phyloP scores from a whole-genome alignment of 2,113 vertebrate genomes.

The Mobula hypostoma region DNA sequence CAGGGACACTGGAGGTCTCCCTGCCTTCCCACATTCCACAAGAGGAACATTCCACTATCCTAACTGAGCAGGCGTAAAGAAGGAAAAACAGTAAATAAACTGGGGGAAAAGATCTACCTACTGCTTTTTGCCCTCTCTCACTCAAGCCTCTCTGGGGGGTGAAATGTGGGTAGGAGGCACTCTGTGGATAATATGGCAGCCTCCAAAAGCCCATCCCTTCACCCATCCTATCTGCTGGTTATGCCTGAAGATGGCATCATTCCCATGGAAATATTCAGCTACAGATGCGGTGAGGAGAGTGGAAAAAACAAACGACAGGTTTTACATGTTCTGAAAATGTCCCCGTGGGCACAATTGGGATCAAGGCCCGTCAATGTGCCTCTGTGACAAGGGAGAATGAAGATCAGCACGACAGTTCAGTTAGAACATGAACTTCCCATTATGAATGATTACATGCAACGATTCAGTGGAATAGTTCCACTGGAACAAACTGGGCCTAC shows the following conservation, averaged over 20 bases:
- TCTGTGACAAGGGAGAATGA: neutral
- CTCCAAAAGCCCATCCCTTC: too few species aligned
- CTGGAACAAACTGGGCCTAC: neutral
- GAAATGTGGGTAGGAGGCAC: too few species aligned
- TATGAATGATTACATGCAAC: neutral
- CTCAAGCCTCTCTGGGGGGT: neutral
- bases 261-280: neutral
- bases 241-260: neutral
- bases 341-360: neutral
- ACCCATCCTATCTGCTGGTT: neutral
- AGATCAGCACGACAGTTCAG: neutral
- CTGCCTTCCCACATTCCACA: too few species aligned
- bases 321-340: neutral
- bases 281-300: neutral
- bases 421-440: neutral
- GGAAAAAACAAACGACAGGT: neutral
- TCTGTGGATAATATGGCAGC: too few species aligned
- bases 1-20: too few species aligned
- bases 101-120: too few species aligned
- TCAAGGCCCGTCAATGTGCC: neutral
- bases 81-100: too few species aligned
- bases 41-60: too few species aligned
- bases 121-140: too few species aligned
- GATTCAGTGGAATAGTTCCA: neutral
- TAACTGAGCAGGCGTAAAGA: too few species aligned